Conservation (phyloP, 2,888 invertebrate species). For the Cremastobaeus sp. region DNA sequence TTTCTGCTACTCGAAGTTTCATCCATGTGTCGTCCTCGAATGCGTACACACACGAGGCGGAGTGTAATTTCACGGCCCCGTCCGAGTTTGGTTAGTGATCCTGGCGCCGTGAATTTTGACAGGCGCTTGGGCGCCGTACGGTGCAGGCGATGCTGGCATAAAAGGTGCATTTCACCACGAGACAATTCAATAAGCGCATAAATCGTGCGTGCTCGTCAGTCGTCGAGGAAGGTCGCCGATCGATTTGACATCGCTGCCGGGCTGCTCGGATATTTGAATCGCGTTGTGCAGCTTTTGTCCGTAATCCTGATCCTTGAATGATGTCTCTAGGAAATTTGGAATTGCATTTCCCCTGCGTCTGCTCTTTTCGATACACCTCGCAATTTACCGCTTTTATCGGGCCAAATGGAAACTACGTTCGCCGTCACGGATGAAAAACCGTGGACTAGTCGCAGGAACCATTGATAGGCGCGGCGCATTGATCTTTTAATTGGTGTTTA, state of each 20-base stretch:
- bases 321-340: constrained; percentile 25
- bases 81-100: constrained; percentile 27
- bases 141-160: constrained; percentile 26
- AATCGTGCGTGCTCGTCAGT: constrained; percentile 25
- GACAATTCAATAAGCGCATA: constrained; percentile 45
- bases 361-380: too few relatives aligned
- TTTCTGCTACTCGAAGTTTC: constrained; percentile 51
- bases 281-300: constrained; percentile 13
- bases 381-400: constrained; percentile 1
- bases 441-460: too few relatives aligned
- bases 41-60: constrained; percentile 27
- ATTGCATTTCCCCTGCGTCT: constrained; percentile 18
- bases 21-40: constrained; percentile 33
- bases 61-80: constrained; percentile 46
- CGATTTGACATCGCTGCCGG: constrained; percentile 58
- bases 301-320: constrained; percentile 30
- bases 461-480: too few relatives aligned
- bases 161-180: constrained; percentile 25
- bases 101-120: constrained; percentile 31
- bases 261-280: constrained; percentile 50
- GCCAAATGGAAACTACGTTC: too few relatives aligned
- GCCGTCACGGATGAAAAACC: too few relatives aligned
- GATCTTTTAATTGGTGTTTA: too few relatives aligned
- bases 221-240: constrained; percentile 50
- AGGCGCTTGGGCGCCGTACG: constrained; percentile 4